Evolutionary conservation across 2,888 invertebrate genomes (phyloP).

Genomic region (Cordylochernes scorpioides): DNA sequence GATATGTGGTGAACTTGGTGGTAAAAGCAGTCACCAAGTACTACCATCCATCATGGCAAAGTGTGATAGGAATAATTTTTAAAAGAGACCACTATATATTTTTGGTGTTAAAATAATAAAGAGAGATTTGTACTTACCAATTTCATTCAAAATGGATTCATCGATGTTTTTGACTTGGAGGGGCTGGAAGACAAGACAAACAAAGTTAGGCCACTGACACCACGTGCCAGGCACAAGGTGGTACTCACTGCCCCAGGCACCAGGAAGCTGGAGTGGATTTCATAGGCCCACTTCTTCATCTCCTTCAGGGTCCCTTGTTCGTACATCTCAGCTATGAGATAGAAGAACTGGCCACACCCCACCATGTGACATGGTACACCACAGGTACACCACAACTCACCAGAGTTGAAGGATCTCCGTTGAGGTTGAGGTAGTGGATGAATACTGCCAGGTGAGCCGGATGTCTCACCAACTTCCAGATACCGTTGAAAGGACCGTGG

Average conservation of each 20-base stretch:
- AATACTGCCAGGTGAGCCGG: slow-evolving; percentile 80
- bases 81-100: neutral
- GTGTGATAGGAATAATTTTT: too few relatives aligned
- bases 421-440: slow-evolving; percentile 61
- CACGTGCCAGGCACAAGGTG: neutral
- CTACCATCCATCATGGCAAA: too few relatives aligned
- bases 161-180: slow-evolving; percentile 48
- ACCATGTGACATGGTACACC: too few relatives aligned
- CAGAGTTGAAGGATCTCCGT: slow-evolving; percentile 48
- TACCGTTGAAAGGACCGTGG: slow-evolving; percentile 63
- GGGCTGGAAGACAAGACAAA: slow-evolving; percentile 32
- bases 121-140: slow-evolving; percentile 30
- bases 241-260: slow-evolving; percentile 54
- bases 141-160: slow-evolving; percentile 62
- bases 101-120: slow-evolving; percentile 1
- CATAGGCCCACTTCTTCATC: slow-evolving; percentile 93
- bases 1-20: too few relatives aligned
- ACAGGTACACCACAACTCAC: slow-evolving; percentile 27
- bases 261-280: slow-evolving; percentile 85
- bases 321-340: slow-evolving; percentile 70
- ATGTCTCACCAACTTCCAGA: slow-evolving; percentile 50
- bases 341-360: slow-evolving; percentile 38
- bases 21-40: too few relatives aligned
- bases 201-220: neutral
- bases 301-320: slow-evolving; percentile 59